These are phyloP conservation scores for Tetrapedia diversipes DNA, from an alignment of 2,888 invertebrate genomes.

Conservation along the genomic window DNA sequence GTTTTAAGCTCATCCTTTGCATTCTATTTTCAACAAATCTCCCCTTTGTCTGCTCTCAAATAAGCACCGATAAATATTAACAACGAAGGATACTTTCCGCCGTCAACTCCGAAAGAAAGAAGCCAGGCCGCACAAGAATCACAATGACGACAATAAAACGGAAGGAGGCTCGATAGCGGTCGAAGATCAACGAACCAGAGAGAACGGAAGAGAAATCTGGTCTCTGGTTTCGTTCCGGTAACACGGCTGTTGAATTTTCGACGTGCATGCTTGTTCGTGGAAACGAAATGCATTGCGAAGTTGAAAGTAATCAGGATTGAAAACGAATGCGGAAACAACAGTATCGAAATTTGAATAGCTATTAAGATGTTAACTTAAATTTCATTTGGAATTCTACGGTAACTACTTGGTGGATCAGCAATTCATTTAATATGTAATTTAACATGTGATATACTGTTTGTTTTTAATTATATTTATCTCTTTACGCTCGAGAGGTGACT, in stretches of 20 bases:
- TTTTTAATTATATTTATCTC: too few species aligned
- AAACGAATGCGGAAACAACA: too few species aligned
- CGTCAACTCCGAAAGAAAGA: slow-evolving; percentile 5
- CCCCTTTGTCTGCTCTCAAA: not conserved
- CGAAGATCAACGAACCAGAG: slow-evolving; percentile 35
- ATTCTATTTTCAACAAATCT: not conserved
- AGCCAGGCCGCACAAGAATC: slow-evolving; percentile 5
- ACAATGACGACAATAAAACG: slow-evolving; percentile 23
- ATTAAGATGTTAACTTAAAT: too few species aligned
- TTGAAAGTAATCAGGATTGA: too few species aligned
- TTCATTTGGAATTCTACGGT: too few species aligned
- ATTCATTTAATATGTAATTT: too few species aligned
- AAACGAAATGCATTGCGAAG: too few species aligned
- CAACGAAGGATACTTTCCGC: not conserved
- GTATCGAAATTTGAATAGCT: too few species aligned
- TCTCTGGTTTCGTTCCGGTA: not conserved
- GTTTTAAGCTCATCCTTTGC: slow-evolving; percentile 13
- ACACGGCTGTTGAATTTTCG: slow-evolving; percentile 13
- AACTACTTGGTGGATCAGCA: too few species aligned
- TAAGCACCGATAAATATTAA: slow-evolving; percentile 26
- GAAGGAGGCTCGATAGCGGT: slow-evolving; percentile 14
- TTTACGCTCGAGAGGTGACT: too few species aligned
- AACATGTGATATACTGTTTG: too few species aligned
- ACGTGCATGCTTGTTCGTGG: too few species aligned
- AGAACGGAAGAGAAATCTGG: slow-evolving; percentile 20